These are phyloP conservation scores for Leptinotarsa tumamoca DNA, from an alignment of 2,888 invertebrate genomes.

Conservation along the genomic window DNA sequence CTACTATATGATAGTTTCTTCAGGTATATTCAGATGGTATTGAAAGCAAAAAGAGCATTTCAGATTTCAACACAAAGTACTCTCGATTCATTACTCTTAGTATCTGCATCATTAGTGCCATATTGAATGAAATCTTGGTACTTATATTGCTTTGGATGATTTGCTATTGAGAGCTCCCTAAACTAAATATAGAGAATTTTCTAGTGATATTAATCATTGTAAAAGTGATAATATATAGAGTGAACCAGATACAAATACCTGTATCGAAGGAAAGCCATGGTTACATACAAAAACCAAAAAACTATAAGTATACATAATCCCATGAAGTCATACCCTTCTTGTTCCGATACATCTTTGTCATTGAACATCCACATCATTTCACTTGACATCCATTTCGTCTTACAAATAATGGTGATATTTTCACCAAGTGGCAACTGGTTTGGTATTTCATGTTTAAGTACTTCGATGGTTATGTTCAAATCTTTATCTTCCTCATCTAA, in stretches of 20 bases:
- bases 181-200: too few relatives aligned
- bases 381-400: slow-evolving; percentile 67
- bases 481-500: slow-evolving; percentile 59
- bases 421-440: slow-evolving; percentile 63
- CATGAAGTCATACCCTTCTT: slow-evolving; percentile 65
- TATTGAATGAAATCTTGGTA: too few relatives aligned
- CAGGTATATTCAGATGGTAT: too few relatives aligned
- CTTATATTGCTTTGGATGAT: too few relatives aligned
- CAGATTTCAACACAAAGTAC: too few relatives aligned
- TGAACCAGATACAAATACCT: neutral
- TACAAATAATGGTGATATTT: slow-evolving; percentile 70
- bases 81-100: too few relatives aligned
- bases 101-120: too few relatives aligned
- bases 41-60: too few relatives aligned
- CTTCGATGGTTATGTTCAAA: slow-evolving; percentile 62
- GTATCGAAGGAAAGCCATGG: neutral
- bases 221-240: too few relatives aligned
- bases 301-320: slow-evolving; percentile 16
- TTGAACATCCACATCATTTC: slow-evolving; percentile 73
- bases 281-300: slow-evolving; percentile 6
- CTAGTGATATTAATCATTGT: too few relatives aligned
- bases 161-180: too few relatives aligned
- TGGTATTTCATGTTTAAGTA: slow-evolving; percentile 60
- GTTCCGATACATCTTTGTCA: slow-evolving; percentile 69
- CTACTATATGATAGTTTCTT: too few relatives aligned